These are phyloP conservation scores for Lasiurus cinereus DNA, from an alignment of 2,113 vertebrate species.

Conservation along the genomic window DNA sequence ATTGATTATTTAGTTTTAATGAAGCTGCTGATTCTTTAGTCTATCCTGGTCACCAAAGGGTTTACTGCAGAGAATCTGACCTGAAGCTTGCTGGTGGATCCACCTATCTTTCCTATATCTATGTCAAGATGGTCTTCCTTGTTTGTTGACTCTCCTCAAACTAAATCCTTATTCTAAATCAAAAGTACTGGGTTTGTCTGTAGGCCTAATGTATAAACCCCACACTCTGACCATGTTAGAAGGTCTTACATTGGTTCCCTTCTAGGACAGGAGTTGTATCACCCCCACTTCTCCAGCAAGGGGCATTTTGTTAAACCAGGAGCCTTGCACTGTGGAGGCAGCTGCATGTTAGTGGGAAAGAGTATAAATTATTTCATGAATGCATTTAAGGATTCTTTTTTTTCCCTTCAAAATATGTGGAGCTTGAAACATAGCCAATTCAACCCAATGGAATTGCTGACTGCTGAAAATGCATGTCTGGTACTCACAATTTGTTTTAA, in stretches of 20 bases:
- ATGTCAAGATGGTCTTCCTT: neutral
- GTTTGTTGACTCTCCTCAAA: neutral
- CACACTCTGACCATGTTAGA: too few species aligned
- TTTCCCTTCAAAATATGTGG: neutral
- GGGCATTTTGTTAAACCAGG: neutral
- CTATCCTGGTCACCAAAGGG: neutral
- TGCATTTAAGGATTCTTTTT: neutral
- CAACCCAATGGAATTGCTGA: neutral
- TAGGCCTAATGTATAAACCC: rapidly evolving
- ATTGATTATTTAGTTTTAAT: too few species aligned
- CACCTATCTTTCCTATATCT: neutral
- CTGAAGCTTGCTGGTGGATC: neutral
- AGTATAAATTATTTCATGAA: neutral
- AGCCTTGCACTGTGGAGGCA: neutral
- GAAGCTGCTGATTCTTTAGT: neutral
- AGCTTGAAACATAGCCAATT: neutral
- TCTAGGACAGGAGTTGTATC: neutral
- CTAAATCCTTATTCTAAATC: neutral
- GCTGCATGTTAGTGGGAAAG: neutral
- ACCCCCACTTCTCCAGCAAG: neutral
- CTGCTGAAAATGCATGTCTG: neutral
- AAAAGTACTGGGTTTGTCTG: neutral
- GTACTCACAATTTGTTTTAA: neutral
- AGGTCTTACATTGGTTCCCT: neutral
- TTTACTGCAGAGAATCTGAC: too few species aligned